A percentile compares a stretch with the other conserved stretches of the same genome.
phyloP scores from a whole-genome alignment of 2,888 invertebrate species.

The Heteropelma amictum region DNA sequence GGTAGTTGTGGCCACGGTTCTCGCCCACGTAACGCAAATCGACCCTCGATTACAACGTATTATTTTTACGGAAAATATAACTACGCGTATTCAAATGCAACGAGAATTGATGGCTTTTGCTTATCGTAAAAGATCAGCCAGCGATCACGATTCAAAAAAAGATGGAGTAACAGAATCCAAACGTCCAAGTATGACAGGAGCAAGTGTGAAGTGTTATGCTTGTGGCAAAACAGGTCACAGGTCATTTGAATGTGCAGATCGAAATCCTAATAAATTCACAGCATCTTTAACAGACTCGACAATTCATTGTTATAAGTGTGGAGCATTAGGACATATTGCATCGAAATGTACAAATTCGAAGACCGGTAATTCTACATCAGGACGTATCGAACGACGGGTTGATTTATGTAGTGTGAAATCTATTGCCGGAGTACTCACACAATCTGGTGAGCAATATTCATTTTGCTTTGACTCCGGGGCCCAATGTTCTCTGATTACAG shows the following conservation, averaged over 20 bases:
- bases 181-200: neutral
- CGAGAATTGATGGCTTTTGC: neutral
- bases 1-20: neutral
- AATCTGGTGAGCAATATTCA: slow-evolving; percentile 8
- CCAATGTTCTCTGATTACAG: neutral
- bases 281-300: neutral
- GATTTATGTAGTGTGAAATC: neutral
- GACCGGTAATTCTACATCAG: neutral
- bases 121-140: neutral
- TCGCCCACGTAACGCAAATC: neutral
- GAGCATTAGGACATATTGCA: slow-evolving; percentile 5
- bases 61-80: neutral
- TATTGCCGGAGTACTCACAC: neutral
- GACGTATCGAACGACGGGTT: slow-evolving; percentile 20
- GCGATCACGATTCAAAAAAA: neutral
- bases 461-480: slow-evolving; percentile 17
- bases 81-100: neutral
- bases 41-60: neutral
- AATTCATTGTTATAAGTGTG: slow-evolving; percentile 22
- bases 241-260: neutral
- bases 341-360: neutral
- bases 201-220: neutral
- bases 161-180: neutral
- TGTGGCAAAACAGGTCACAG: slow-evolving; percentile 16
- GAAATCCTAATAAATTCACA: neutral